These are phyloP conservation scores for Metridium senile DNA, from an alignment of 92 coral and sea anemone genomes.

Conservation along the genomic window DNA sequence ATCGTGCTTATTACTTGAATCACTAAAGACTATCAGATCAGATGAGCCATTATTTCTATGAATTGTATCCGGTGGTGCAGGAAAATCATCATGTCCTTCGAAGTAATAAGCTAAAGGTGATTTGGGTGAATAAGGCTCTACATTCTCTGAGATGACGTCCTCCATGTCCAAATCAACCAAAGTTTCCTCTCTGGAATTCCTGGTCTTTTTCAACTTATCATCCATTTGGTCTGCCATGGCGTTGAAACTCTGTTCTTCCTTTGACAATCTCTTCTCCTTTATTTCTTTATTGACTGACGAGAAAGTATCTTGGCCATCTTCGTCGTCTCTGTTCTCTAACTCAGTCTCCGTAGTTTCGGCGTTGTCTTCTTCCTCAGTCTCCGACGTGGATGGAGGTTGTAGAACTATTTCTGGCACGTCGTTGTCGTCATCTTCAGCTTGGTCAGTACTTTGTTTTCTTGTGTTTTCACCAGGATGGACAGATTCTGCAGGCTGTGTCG, in stretches of 20 bases:
- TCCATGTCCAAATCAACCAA: constrained; percentile 33
- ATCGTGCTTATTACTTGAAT: constrained; percentile 41
- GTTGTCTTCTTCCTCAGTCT: constrained; percentile 74
- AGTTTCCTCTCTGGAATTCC: constrained; percentile 40
- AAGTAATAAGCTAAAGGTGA: constrained; percentile 56
- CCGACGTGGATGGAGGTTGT: constrained; percentile 84
- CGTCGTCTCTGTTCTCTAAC: constrained; percentile 46
- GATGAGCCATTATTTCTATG: constrained; percentile 8
- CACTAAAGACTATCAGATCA: constrained; percentile 75
- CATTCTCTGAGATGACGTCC: constrained; percentile 18
- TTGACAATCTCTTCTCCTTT: constrained; percentile 13
- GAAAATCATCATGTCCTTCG: constrained; percentile 68
- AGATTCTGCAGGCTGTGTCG: constrained; percentile 21
- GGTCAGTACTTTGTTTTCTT: constrained; percentile 9
- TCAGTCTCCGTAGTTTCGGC: constrained; percentile 60
- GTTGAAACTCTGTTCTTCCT: constrained; percentile 26
- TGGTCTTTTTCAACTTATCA: constrained; percentile 15
- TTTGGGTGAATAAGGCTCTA: constrained; percentile 62
- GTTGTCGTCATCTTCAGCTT: constrained; percentile 26
- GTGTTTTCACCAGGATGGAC: background rate
- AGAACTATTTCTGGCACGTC: constrained; percentile 70
- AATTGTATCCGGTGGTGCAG: constrained; percentile 65
- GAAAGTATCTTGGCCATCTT: constrained; percentile 11
- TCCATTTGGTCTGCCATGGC: constrained; percentile 38
- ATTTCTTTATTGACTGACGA: background rate